A percentile compares a stretch with the other conserved stretches of the same genome.
phyloP scores from a whole-genome alignment of 2,113 vertebrate species.

The Aythya baeri region DNA sequence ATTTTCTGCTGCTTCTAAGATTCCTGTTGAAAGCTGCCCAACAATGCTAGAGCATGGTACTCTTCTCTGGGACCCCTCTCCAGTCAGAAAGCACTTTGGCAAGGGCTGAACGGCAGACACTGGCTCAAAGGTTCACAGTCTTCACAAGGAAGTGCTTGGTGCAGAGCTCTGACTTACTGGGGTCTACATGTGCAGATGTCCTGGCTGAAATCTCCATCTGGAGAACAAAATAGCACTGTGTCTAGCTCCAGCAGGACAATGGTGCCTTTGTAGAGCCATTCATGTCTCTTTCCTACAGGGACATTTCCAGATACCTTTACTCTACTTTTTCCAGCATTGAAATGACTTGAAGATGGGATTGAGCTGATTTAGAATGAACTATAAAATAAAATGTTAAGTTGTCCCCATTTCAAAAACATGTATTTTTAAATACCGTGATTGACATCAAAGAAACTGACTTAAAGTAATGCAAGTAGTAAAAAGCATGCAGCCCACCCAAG shows the following conservation, averaged over 20 bases:
- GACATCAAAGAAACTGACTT: not conserved
- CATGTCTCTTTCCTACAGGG: not conserved
- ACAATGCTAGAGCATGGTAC: fast-evolving
- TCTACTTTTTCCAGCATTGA: not conserved
- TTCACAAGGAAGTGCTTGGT: not conserved
- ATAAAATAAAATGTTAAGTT: not conserved
- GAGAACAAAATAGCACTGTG: not conserved
- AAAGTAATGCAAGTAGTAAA: not conserved
- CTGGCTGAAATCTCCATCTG: not conserved
- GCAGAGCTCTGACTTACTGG: not conserved
- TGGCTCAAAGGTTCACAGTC: not conserved
- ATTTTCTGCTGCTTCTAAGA: not conserved
- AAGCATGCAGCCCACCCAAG: not conserved
- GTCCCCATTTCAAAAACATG: not conserved
- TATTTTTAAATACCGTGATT: not conserved
- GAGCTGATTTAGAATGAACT: not conserved
- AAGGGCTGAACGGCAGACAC: not conserved
- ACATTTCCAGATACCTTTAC: not conserved
- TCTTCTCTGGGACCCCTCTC: not conserved
- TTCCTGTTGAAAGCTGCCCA: not conserved
- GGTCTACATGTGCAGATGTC: not conserved
- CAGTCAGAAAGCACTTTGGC: not conserved
- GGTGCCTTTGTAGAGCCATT: not conserved
- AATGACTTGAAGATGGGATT: not conserved
- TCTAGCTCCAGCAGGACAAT: not conserved